Base-by-base conservation (phyloP, 2,888 invertebrate genomes). In the Dryocosmus kuriphilus region DNA sequence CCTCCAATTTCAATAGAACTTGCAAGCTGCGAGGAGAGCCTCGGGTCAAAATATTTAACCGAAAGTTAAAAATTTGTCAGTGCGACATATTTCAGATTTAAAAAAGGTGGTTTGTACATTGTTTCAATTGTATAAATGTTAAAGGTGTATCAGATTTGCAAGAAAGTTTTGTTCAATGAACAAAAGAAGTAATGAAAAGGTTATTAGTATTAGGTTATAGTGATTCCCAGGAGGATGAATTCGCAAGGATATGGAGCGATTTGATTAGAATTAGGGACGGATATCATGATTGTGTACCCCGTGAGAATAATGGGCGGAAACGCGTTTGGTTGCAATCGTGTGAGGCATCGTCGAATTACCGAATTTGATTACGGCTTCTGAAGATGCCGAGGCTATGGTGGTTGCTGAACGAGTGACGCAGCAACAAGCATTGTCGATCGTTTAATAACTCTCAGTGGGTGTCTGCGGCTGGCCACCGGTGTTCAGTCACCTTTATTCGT, bases 291-390 rank as follows among this genome's bases (percentile, higher is more conserved):
- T 71, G 51, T 71, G n/a, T 71, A 51, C 71, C 30, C 16, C 71
- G 51, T 71, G 71, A 71, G 71, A 71, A 71, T 71, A 61, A 65
- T 75, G 61, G 60, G 75, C 75, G 60, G 61, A 62, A 61, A 61
- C 41, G 41, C 46, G 61, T 46, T 61, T 61, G 75, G 61, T 60
- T 62, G 77, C 55, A 62, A 77, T 77, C 77, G 73, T 61, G 73
- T 82, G 85, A 85, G 84, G 84, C 83, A 85, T 84, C 83, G 78
- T 78, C 63, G 77, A 61, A 71, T 71, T 71, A 51, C 79, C 85
- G 88, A 87, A 88, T 88, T 88, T 88, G 88, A 88, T 88, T 88
- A 87, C 84, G 83, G 88, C 88, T 88, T 88, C 88, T 86, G 88
- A 88, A 85, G 88, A 82, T 88, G 88, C 86, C 85, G 87, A 77